Conservation (phyloP, 64 coral and sea anemone genomes). For the Montipora capricornis region DNA sequence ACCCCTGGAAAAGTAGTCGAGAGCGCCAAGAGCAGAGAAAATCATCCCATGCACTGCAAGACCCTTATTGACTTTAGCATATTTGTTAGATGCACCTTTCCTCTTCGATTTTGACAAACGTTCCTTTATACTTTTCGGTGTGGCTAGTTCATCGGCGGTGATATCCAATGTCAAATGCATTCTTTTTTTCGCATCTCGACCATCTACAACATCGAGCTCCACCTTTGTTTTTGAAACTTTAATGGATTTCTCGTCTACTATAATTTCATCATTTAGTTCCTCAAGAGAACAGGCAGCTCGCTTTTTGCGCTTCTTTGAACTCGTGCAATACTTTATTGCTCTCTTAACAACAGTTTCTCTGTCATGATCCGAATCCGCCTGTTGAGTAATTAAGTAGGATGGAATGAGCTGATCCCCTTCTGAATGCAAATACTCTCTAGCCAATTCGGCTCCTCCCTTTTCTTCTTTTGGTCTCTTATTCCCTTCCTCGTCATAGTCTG, state of each 20-base stretch:
- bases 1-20: slow-evolving; percentile 14
- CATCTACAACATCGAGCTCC: slow-evolving; percentile 42
- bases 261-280: background rate
- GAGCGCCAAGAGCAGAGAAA: slow-evolving; percentile 17
- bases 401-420: background rate
- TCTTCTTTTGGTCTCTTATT: background rate
- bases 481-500: background rate
- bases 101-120: background rate
- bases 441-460: background rate
- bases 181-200: background rate
- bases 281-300: background rate
- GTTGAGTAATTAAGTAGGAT: slow-evolving; percentile 10
- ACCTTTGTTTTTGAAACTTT: slow-evolving; percentile 8
- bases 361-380: slow-evolving; percentile 3
- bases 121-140: slow-evolving; percentile 23
- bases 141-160: background rate
- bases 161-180: background rate
- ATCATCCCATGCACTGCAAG: slow-evolving; percentile 51
- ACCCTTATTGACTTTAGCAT: slow-evolving; percentile 36
- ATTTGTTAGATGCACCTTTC: background rate
- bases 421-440: background rate
- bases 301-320: background rate
- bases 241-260: background rate
- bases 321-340: background rate
- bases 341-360: background rate